Evolutionary conservation across 2,113 vertebrate genomes (phyloP).

Genomic region (Uria lomvia): DNA sequence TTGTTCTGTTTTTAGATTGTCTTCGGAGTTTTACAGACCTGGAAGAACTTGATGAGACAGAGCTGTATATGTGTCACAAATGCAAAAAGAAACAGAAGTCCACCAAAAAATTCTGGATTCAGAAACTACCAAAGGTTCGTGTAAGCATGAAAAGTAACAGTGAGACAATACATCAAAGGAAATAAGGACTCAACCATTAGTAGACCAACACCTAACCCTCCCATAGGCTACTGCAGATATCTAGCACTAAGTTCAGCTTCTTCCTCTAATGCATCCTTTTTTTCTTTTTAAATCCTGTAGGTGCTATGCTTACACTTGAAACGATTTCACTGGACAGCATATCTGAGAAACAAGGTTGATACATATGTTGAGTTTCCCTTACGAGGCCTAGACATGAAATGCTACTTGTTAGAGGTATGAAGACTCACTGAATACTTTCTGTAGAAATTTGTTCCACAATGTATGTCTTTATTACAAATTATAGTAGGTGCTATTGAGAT

Average conservation of each 20-base stretch:
- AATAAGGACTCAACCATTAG: not conserved
- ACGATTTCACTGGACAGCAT: constrained; percentile 97
- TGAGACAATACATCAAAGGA: not conserved
- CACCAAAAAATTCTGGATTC: constrained; percentile 99
- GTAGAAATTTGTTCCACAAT: not conserved
- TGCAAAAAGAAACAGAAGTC: constrained; percentile 98
- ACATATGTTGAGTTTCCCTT: constrained; percentile 96
- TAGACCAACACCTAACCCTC: not conserved
- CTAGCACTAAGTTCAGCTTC: rapidly evolving
- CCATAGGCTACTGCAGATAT: not conserved
- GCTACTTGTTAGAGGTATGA: constrained; percentile 91
- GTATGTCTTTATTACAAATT: not conserved
- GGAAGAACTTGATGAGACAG: constrained; percentile 96
- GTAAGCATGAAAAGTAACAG: not conserved
- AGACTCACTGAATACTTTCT: not conserved
- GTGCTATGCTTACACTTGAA: constrained; percentile 98
- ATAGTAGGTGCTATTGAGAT: not conserved
- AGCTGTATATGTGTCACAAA: constrained; percentile 96
- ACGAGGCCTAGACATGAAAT: constrained; percentile 90
- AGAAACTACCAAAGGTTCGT: constrained; percentile 92
- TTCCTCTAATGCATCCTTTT: not conserved
- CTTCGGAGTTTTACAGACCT: constrained; percentile 97
- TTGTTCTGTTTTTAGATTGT: constrained; percentile 80
- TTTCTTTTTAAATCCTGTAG: constrained; percentile 57
- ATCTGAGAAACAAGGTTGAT: constrained; percentile 96